phyloP scores from a whole-genome alignment of 2,113 vertebrate genomes.

The Ceyx cyanopectus region DNA sequence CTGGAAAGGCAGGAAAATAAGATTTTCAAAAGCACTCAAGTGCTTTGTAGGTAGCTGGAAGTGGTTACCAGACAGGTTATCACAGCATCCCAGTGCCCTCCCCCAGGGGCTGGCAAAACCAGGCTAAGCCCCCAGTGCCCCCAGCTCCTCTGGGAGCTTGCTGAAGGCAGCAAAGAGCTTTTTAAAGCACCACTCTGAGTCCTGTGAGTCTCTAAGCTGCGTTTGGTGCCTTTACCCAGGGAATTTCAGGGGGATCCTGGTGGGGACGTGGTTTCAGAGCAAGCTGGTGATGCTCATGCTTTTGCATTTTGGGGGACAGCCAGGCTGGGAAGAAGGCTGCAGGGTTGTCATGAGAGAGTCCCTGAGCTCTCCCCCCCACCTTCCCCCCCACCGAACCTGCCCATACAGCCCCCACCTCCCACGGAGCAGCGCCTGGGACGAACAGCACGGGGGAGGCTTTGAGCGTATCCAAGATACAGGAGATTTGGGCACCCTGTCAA shows the following conservation, averaged over 20 bases:
- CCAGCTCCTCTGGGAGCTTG: not conserved
- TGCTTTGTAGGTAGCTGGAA: not conserved
- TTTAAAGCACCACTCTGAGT: rapidly evolving
- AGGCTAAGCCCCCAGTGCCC: not conserved
- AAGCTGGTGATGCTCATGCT: not conserved
- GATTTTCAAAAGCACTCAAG: not conserved
- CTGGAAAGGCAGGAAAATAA: not conserved
- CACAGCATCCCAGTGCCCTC: not conserved
- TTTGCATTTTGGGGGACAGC: not conserved
- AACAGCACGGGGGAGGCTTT: slow-evolving; percentile 45
- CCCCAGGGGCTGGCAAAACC: not conserved
- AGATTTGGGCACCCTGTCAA: slow-evolving; percentile 72
- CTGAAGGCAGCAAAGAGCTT: not conserved
- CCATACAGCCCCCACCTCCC: not conserved
- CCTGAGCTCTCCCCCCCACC: not conserved
- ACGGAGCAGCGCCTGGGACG: not conserved
- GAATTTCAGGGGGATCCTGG: not conserved
- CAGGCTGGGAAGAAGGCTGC: rapidly evolving
- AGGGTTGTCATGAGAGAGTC: not conserved
- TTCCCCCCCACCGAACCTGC: not conserved
- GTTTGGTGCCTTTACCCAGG: rapidly evolving
- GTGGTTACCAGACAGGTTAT: not conserved
- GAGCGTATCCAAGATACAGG: slow-evolving; percentile 59
- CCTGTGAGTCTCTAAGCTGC: rapidly evolving
- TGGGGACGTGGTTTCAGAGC: rapidly evolving